Base-by-base conservation (phyloP, 2,888 invertebrate genomes). In the Lasioglossum calceatum region DNA sequence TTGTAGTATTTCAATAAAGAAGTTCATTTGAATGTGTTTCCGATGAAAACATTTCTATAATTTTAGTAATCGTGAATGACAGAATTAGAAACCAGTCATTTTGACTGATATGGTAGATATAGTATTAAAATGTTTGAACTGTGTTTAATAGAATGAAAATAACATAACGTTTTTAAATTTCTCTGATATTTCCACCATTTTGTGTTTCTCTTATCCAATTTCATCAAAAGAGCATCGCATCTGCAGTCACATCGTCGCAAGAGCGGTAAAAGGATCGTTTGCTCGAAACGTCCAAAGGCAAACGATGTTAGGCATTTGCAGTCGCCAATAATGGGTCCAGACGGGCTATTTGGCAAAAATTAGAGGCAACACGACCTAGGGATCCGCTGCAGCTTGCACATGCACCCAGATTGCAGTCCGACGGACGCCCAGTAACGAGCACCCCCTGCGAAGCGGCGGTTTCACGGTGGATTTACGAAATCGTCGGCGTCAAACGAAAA, bases 361-460 rank as follows among this genome's bases (percentile, higher is more conserved):
- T 64, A 64, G 32, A 27, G 61, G 61, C 16, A 27, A 27, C 27
- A 16, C 14, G 12, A 27, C 32, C 61, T 27, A 27, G 61, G 61
- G 32, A 16, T 64, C 27, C 61, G 27, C 27, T 64, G 61, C 61
- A 64, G 61, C 32, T 16, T 64, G 27, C 16, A 5, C 16, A 16
- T 64, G 14, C 14, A 1, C 5, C 61, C 14, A 32, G 16, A 64
- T 16, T 64, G 61, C 14, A 64, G 61, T 16, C 32, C 2, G 5
- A 16, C 16, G 16, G 61, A 12, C 8, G 39, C 10, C 10, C 10
- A 3, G 23, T 70, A 70, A 67, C 36, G n/a, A 70, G 70, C 70
- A 70, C 27, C 70, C 70, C 70, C 70, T 36, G 39, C 70, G 23
- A 70, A 39, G 70, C 70, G n/a, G 23, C 19, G 67, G 70, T 42